Percentiles rank a stretch among this genome's conserved stretches.
Evolutionary conservation across 2,797 vertebrate genomes (phyloP).

Genomic region (Phoeniculus purpureus): DNA sequence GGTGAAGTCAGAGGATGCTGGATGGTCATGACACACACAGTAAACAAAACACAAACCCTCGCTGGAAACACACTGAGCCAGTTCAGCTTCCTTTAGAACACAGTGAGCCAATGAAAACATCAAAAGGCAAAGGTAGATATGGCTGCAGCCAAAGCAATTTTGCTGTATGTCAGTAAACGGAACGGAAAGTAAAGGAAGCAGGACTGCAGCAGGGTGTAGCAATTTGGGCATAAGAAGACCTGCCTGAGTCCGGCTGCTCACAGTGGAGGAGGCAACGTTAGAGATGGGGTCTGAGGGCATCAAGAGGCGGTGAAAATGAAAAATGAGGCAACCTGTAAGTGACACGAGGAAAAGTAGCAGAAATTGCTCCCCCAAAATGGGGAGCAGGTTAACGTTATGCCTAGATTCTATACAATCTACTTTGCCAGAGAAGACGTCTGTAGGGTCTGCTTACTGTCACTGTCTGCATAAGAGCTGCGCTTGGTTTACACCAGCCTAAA

Average conservation of each 20-base stretch:
- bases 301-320: not conserved
- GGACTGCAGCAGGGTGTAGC: not conserved
- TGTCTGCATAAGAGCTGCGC: not conserved
- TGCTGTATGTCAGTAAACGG: not conserved
- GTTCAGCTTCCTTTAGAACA: conserved; percentile 4
- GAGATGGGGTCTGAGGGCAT: not conserved
- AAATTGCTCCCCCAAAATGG: not conserved
- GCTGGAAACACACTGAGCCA: not conserved
- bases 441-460: not conserved
- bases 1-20: not conserved
- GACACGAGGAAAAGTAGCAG: not conserved
- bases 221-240: not conserved
- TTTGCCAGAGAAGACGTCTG: not conserved
- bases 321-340: not conserved
- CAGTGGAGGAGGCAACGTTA: not conserved
- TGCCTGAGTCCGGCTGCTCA: not conserved
- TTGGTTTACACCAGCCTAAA: conserved; percentile 3
- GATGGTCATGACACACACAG: not conserved
- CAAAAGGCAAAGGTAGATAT: conserved; percentile 8
- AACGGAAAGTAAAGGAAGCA: conserved; percentile 11
- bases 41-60: not conserved
- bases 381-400: not conserved
- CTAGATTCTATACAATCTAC: not conserved
- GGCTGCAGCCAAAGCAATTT: conserved; percentile 1
- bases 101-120: not conserved